Conservation (phyloP, 2,888 invertebrate genomes). For the Diaphora mendica region DNA sequence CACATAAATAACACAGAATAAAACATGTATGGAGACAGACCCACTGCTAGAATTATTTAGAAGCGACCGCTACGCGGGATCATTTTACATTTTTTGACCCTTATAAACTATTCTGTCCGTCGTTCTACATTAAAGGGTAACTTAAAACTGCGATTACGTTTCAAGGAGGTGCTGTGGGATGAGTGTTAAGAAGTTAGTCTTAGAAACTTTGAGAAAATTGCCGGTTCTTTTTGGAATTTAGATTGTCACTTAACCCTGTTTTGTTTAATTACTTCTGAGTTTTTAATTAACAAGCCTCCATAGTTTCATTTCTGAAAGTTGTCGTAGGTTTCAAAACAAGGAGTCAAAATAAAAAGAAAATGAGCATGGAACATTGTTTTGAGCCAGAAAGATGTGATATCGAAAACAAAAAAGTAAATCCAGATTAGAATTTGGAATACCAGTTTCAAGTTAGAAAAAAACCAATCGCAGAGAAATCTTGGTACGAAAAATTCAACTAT, state of each 20-base stretch:
- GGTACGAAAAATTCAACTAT: conserved; percentile 70
- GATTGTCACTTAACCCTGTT: not conserved
- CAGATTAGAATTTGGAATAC: conserved; percentile 47
- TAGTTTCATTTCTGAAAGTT: not conserved
- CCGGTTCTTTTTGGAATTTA: not conserved
- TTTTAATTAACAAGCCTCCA: not conserved
- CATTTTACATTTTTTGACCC: conserved; percentile 36
- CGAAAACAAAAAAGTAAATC: conserved; percentile 29
- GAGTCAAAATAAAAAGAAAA: not conserved
- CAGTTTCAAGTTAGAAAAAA: conserved; percentile 31
- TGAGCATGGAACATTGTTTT: not conserved
- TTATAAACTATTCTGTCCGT: conserved; percentile 46
- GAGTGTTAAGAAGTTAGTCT: conserved; percentile 1
- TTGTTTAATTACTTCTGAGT: not conserved
- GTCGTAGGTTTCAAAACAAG: not conserved
- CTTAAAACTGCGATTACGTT: conserved; percentile 28
- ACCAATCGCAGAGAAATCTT: conserved; percentile 44
- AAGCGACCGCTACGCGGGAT: conserved; percentile 28
- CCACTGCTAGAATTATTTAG: conserved; percentile 69
- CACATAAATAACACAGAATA: conserved; percentile 71
- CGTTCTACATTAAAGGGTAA: conserved; percentile 34
- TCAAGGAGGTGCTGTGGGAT: conserved; percentile 5
- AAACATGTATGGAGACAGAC: conserved; percentile 71
- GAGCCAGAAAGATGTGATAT: not conserved
- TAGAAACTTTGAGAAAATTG: not conserved